These are phyloP conservation scores for Aphelinus atriplicis DNA, from an alignment of 1,140 invertebrate genomes.

Conservation along the genomic window DNA sequence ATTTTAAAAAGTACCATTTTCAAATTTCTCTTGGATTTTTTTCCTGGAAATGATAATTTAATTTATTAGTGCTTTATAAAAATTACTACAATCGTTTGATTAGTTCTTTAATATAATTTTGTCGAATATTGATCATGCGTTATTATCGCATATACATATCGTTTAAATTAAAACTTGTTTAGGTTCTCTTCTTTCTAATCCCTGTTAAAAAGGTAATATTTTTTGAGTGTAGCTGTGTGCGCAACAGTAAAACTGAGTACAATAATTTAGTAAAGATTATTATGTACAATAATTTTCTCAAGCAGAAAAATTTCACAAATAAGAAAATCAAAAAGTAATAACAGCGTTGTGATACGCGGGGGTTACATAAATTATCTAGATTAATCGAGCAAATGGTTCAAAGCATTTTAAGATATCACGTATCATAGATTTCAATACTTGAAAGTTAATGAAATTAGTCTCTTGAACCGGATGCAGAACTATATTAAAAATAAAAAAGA, in stretches of 20 bases:
- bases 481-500: background rate
- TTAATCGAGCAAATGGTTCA: constrained; percentile 6
- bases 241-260: constrained; percentile 14
- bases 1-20: constrained; percentile 9
- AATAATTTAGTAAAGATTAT: constrained; percentile 18
- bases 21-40: constrained; percentile 15
- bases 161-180: constrained; percentile 12
- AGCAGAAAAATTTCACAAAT: constrained; percentile 12
- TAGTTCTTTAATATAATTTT: background rate
- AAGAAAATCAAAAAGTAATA: constrained; percentile 11
- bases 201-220: constrained; percentile 7
- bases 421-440: background rate
- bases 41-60: constrained; percentile 2
- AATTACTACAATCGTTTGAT: background rate
- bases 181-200: background rate
- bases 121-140: constrained; percentile 6
- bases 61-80: constrained; percentile 10
- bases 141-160: background rate
- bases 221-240: constrained; percentile 11
- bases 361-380: constrained; percentile 5
- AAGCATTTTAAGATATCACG: background rate
- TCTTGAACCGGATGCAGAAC: background rate
- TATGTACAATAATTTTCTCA: constrained; percentile 10
- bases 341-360: constrained; percentile 13
- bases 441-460: background rate